Evolutionary conservation across 2,113 vertebrate species (phyloP), one percentile per base, ranked within the genome.

Genomic region (Vulpes vulpes): DNA sequence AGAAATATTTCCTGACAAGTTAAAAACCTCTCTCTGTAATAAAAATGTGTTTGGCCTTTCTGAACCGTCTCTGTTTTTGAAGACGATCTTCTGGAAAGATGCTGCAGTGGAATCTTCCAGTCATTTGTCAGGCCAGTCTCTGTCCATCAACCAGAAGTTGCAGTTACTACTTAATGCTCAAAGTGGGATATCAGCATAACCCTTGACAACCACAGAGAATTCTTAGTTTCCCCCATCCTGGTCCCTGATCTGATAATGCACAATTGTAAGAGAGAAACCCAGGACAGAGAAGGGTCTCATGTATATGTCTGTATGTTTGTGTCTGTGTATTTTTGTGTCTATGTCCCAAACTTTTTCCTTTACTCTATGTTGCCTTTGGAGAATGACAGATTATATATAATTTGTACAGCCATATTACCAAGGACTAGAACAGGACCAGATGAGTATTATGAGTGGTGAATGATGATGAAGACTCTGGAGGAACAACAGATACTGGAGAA

Each of bases 1-100:
- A 80, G 59, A 94, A 96, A 83, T 83, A 71, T 43, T 91, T 96
- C 85, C 67, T 96, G 83, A 96, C 32, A 94, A 83, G 17, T 93
- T 73, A 95, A 95, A 97, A 96, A 95, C 19, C 6, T 73, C 38
- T 93, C 32, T 87, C 84, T 94, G 23, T 49, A 94, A n/a, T 93
- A 88, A 90, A 94, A 95, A 84, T 74, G 25, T 9, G 73, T 92
- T 79, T 25, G 5, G 74, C n/a, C 62, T 95, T 86, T 55, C 78
- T 38, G 27, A 94, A 32, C 69, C 35, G 53, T 62, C n/a, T 65
- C 30, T 90, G 60, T 35, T 74, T 89, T 87, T 87, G 64, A 87
- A 87, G 30, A 81, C 19, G 71, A n/a, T 79, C 51, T 84, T 82
- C 76, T 81, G 35, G 51, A 69, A 96, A 94, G 57, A 25, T 64